Base-by-base conservation (phyloP, 35 echinoderm and acorn worm species). In the Chiridota heheva region DNA sequence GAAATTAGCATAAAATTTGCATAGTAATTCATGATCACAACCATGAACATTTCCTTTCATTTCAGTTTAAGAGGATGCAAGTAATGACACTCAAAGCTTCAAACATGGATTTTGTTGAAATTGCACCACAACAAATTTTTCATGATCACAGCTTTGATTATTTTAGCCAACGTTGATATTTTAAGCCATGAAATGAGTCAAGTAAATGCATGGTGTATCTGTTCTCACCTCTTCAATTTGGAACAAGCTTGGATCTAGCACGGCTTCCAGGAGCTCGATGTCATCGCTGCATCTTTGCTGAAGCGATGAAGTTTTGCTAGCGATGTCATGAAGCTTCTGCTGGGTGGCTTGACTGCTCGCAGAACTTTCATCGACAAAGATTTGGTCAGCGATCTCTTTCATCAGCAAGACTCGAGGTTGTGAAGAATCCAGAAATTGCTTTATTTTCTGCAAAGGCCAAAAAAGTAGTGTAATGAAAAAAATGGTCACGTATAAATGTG, bases 371-470 rank as follows among this genome's bases (percentile, higher is more conserved):
- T 98, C 89, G 3, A 91, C 76, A 29, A 98, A 73, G 33, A 92
- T 76, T 66, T 98, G 95, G 63, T 98, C 95, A 31, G 95, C 95
- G 7, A 89, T 98, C 44, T 98, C 95, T 56, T 98, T 98, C 61
- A 98, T 66, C 38, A 85, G 81, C 31, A 82, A 80, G n/a, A 98
- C 81, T 20, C 83, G 82, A 16, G 95, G 95, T 42, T 92, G 90
- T 7, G 90, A 88, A 32, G 85, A 86, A 42, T 91, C 84, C 8
- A 98, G 81, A 46, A 91, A 86, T 51, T 82, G 85, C 72, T 88
- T 91, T 48, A 92, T 78, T 69, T 77, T 46, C 95, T 98, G 60
- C 12, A 57, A 58, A 37, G n/a, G n/a, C n/a, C n/a, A n/a, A n/a
- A n/a, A n/a, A 49, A 40, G 56, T 31, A 28, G 33, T 26, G 47